Evolutionary conservation across 2,797 vertebrate species (phyloP), one percentile per base, ranked within the genome.

Genomic region (Selene dorsalis): DNA sequence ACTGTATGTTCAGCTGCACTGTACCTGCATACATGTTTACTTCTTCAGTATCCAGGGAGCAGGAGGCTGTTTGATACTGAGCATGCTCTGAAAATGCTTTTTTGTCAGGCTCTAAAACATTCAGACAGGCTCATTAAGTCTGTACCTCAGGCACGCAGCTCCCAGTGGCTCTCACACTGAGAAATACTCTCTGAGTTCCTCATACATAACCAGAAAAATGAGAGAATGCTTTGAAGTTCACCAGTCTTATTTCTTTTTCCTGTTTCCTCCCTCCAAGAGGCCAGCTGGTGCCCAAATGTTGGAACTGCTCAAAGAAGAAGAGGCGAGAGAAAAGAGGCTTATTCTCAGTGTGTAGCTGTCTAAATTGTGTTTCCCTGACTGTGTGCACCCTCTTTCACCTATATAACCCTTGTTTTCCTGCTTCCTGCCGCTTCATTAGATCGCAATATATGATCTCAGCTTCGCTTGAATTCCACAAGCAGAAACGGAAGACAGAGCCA

Each of bases 121-220:
- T 90, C 81, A 87, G 89, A 66, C 91, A 85, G 85, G 81, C 91
- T 93, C 92, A 93, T 94, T 93, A 93, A 88, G 88, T 87, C 86
- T 20, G 47, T 80, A 92, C 92, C 88, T 84, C 82, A 71, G 88
- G 91, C 91, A 35, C 84, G 91, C 87, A 53, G 75, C 85, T 92
- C 84, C 87, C 87, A 86, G 85, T 87, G 77, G 86, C 88, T 86
- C 80, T 72, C 67, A 78, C 87, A 78, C 86, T 82, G 89, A 91
- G 77, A 91, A 91, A 89, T 64, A 84, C 73, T 88, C 84, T 82
- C 73, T 4, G 32, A 87, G 65, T 83, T 80, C 84, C 80, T 87
- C 86, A 85, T 87, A 90, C 80, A 87, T 75, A 90, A 83, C 89
- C 79, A 89, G 85, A 84, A 85, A 92, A 89, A 91, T 85, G 84